A percentile compares a stretch with the other conserved stretches of the same genome.
Evolutionary conservation across 2,888 invertebrate genomes (phyloP).

Genomic region (Loripinus fragilis): DNA sequence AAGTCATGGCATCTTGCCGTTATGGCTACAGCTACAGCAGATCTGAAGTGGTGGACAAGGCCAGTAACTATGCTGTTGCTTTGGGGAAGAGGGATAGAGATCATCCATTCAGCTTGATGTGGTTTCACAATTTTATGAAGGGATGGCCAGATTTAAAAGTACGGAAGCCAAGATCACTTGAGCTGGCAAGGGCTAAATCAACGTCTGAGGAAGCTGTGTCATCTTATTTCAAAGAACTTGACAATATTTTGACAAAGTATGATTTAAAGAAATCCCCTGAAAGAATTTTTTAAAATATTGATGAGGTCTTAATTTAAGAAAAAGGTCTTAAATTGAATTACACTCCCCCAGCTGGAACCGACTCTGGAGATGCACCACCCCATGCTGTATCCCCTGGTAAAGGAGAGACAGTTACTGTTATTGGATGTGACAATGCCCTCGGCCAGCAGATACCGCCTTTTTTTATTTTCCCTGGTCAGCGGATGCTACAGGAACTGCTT

Average conservation of each 20-base stretch:
- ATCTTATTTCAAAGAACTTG: too few relatives aligned
- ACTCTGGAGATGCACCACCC: neutral
- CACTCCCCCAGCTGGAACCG: too few relatives aligned
- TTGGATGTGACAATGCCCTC: constrained; percentile 9
- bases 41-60: neutral
- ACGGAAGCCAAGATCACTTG: neutral
- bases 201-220: constrained; percentile 24
- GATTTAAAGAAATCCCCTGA: constrained; percentile 28
- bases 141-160: constrained; percentile 5
- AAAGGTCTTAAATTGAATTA: constrained; percentile 22
- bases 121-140: neutral
- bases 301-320: constrained; percentile 38
- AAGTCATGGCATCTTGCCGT: constrained; percentile 14
- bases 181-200: constrained; percentile 20
- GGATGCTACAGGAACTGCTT: constrained; percentile 17
- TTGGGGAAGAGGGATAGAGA: neutral
- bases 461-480: too few relatives aligned
- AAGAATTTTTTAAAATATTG: constrained; percentile 34
- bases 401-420: too few relatives aligned
- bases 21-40: constrained; percentile 14
- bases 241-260: too few relatives aligned
- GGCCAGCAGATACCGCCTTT: constrained; percentile 14
- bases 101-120: neutral
- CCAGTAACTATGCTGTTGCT: neutral
- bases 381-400: constrained; percentile 15